Conservation (phyloP, 2,888 invertebrate species). For the Caenorhabditis becei region DNA sequence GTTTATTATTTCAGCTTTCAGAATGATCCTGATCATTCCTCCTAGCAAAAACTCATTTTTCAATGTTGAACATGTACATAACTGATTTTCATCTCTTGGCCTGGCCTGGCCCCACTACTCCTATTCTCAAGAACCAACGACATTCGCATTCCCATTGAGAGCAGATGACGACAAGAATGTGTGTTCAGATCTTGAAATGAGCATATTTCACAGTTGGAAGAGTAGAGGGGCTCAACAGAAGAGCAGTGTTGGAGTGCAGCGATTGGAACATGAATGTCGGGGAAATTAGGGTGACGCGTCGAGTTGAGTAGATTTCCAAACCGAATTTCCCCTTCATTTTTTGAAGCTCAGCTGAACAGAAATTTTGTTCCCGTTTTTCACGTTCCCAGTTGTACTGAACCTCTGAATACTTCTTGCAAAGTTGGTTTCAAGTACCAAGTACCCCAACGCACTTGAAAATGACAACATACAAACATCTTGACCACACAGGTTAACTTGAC, state of each 20-base stretch:
- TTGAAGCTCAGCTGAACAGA: too few relatives aligned
- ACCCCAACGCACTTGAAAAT: too few relatives aligned
- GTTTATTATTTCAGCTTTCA: too few relatives aligned
- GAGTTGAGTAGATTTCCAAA: constrained; percentile 32
- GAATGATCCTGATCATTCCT: too few relatives aligned
- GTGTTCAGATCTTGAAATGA: constrained; percentile 12
- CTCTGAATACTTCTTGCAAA: constrained; percentile 16
- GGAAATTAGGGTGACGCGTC: constrained; percentile 48
- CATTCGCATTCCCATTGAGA: background rate
- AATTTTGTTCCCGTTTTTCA: too few relatives aligned
- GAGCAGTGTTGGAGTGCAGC: constrained; percentile 10
- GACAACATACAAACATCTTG: too few relatives aligned
- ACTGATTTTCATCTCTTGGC: constrained; percentile 13
- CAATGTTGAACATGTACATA: too few relatives aligned
- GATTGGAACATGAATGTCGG: constrained; percentile 53
- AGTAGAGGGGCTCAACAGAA: background rate
- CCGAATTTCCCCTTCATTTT: constrained; percentile 24
- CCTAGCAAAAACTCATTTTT: too few relatives aligned
- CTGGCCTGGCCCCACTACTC: background rate
- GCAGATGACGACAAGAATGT: constrained; percentile 8
- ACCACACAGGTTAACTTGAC: too few relatives aligned
- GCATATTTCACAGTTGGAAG: constrained; percentile 3
- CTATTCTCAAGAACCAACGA: constrained; percentile 3
- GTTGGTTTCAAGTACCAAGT: too few relatives aligned
- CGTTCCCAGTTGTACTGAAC: too few relatives aligned